phyloP scores from a whole-genome alignment of 2,888 invertebrate genomes.

The Dastarcus helophoroides region DNA sequence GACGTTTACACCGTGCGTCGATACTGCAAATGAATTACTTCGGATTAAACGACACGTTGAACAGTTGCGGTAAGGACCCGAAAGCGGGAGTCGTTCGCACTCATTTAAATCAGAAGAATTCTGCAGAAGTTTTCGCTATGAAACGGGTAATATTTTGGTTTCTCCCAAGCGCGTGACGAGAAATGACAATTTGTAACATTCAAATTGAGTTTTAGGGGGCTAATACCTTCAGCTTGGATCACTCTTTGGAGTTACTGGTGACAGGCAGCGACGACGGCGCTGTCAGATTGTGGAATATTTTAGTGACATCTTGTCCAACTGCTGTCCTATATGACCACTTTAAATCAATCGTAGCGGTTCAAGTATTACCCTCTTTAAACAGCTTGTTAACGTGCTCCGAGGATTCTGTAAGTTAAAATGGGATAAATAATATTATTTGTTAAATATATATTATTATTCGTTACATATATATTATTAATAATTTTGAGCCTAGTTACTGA shows the following conservation, averaged over 20 bases:
- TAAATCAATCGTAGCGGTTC: too few relatives aligned
- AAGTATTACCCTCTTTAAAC: too few relatives aligned
- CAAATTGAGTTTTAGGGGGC: too few relatives aligned
- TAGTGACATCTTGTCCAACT: constrained; percentile 33
- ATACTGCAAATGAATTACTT: constrained; percentile 41
- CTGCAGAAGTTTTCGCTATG: constrained; percentile 44
- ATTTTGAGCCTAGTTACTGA: constrained; percentile 43
- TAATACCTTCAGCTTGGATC: too few relatives aligned
- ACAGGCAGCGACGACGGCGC: constrained; percentile 45
- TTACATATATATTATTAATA: too few relatives aligned
- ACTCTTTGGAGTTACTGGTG: constrained; percentile 41
- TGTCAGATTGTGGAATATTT: constrained; percentile 47
- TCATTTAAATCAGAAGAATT: constrained; percentile 39
- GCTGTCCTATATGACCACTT: constrained; percentile 32
- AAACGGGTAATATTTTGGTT: constrained; percentile 41
- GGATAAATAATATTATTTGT: too few relatives aligned
- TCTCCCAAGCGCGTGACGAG: not conserved
- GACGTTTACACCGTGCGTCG: constrained; percentile 39
- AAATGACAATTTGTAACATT: too few relatives aligned
- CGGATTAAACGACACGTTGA: constrained; percentile 37
- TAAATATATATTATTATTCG: too few relatives aligned
- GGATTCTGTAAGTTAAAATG: too few relatives aligned
- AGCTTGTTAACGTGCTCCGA: too few relatives aligned
- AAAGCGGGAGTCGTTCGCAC: constrained; percentile 39
- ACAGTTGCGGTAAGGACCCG: constrained; percentile 47